Conservation (phyloP, 2,888 invertebrate genomes). For the Drymonia ruficornis region DNA sequence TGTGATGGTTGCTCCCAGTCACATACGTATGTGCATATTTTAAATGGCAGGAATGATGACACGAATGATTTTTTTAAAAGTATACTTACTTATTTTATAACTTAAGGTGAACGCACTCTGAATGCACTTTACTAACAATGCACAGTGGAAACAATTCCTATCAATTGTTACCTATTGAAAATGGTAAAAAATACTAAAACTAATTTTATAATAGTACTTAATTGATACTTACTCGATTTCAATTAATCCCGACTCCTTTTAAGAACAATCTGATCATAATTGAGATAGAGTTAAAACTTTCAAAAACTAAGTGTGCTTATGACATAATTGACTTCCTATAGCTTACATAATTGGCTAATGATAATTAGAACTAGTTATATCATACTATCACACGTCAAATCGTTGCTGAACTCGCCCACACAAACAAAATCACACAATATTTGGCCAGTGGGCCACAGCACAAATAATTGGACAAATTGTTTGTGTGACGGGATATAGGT, state of each 20-base stretch:
- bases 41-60: constrained; percentile 7
- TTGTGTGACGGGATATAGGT: constrained; percentile 51
- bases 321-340: too few relatives aligned
- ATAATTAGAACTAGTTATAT: background rate
- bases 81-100: background rate
- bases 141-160: too few relatives aligned
- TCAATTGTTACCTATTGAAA: too few relatives aligned
- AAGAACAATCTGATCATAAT: too few relatives aligned
- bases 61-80: background rate
- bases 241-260: too few relatives aligned
- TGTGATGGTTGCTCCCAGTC: constrained; percentile 51
- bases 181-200: too few relatives aligned
- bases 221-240: too few relatives aligned
- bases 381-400: background rate
- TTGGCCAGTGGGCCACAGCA: constrained; percentile 46
- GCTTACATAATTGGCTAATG: background rate
- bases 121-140: too few relatives aligned
- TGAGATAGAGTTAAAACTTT: too few relatives aligned
- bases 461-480: constrained; percentile 66
- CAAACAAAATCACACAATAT: constrained; percentile 49
- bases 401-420: constrained; percentile 23
- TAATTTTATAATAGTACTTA: too few relatives aligned
- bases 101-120: background rate
- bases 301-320: too few relatives aligned
- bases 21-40: constrained; percentile 27